A percentile compares a stretch with the other conserved stretches of the same genome.
Conservation (phyloP, 2,113 vertebrate species). For the Notechis scutatus region DNA sequence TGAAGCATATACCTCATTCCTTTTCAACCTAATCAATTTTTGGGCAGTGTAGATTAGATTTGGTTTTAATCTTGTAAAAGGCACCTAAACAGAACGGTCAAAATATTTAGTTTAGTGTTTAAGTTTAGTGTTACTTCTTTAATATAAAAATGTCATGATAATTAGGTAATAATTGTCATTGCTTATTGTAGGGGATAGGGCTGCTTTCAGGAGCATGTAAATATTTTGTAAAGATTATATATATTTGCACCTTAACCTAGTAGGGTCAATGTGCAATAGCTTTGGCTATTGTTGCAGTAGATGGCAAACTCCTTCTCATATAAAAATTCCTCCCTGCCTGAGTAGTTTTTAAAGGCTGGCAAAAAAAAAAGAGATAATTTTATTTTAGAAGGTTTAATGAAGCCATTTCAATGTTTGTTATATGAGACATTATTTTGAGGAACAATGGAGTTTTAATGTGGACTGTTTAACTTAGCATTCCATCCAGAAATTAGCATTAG, state of each 20-base stretch:
- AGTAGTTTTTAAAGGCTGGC: not conserved
- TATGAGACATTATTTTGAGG: not conserved
- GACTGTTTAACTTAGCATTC: not conserved
- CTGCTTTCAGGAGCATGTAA: not conserved
- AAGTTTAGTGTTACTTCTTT: not conserved
- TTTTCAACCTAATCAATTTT: constrained; percentile 55
- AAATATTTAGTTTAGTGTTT: too few species aligned
- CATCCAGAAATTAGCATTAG: not conserved
- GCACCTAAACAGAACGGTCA: constrained; percentile 39
- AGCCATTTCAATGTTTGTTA: not conserved
- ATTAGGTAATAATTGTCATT: constrained; percentile 17
- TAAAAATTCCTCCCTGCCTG: too few species aligned
- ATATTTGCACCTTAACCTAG: too few species aligned
- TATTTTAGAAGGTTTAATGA: not conserved
- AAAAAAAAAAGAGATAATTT: too few species aligned
- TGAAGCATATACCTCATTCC: constrained; percentile 55
- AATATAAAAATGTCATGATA: constrained; percentile 12
- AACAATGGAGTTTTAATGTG: not conserved
- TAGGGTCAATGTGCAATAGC: not conserved
- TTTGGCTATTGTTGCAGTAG: not conserved
- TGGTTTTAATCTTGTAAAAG: constrained; percentile 8
- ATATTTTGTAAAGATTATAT: not conserved
- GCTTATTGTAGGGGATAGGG: not conserved
- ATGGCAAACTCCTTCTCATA: not conserved
- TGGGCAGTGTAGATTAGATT: constrained; percentile 20